Evolutionary conservation across 2,797 vertebrate genomes (phyloP), one percentile per base, ranked within the genome.

Genomic region (Loriculus beryllinus): DNA sequence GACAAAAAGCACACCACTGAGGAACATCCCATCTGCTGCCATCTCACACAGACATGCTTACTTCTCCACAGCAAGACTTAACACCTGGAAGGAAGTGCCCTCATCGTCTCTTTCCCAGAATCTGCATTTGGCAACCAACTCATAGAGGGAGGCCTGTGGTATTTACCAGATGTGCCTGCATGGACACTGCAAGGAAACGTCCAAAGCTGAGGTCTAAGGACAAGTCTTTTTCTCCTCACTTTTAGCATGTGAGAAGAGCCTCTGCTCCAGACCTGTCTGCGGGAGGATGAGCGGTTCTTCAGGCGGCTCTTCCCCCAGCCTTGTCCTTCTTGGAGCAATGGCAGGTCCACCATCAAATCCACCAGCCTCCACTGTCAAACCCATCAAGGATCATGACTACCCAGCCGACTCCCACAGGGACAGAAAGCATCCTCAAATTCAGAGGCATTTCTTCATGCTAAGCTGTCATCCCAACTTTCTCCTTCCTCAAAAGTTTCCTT

Each of bases 61-160:
- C 39, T 69, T 56, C 65, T 74, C 47, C 49, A 25, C 16, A 43
- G 39, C 54, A 85, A 76, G 47, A 65, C 42, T 69, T 72, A 70
- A 85, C 77, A 71, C 25, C 17, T 2, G 0, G 47, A 67, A 9
- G 28, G 59, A 59, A 57, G 33, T 0, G 0, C 14, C 56, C 47
- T 65, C 5, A 0, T 15, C 7, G 45, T 48, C 49, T 72, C 70
- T 60, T 75, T 84, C 48, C 70, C 65, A 83, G 23, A 18, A 81
- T 40, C 48, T 22, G 4, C 35, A 64, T 7, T 40, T 43, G 60
- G 64, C 26, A 57, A 68, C 6, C 3, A 3, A 47, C 76, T 71
- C 1, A 0, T 60, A 26, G 43, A 43, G 19, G 43, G 42, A 40
- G 31, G 12, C 49, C 65, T 0, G 0, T 1, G 0, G 31, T 31